Evolutionary conservation across 1,140 invertebrate species (phyloP).

Genomic region (Octopus bimaculoides): DNA sequence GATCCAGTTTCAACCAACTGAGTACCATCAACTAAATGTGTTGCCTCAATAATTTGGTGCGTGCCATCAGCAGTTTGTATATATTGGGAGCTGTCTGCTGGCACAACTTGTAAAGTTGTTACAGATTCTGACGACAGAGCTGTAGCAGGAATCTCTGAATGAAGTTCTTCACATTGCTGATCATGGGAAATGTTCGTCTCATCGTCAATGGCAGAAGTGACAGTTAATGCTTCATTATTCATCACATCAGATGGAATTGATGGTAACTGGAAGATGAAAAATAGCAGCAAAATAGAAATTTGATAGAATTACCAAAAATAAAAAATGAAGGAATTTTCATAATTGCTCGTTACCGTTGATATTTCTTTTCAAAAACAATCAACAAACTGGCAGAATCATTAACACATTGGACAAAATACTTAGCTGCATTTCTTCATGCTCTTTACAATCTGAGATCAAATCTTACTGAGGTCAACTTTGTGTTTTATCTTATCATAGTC

Average conservation of each 20-base stretch:
- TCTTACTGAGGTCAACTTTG: no score
- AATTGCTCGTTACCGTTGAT: no score
- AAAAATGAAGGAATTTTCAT: no score
- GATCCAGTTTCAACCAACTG: neutral
- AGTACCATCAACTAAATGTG: neutral
- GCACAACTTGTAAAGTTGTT: conserved; percentile 4
- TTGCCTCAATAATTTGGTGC: neutral
- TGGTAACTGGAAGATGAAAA: neutral
- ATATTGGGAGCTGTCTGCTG: neutral
- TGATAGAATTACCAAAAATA: no score
- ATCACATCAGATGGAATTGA: neutral
- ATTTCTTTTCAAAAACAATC: no score
- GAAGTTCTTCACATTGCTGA: neutral
- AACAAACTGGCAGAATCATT: no score
- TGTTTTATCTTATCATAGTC: no score
- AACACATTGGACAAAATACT: no score
- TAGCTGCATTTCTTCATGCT: no score
- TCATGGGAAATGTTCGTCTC: neutral
- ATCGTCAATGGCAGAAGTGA: neutral
- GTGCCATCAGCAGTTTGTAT: neutral
- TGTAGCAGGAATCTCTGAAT: no score
- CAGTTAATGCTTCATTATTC: neutral
- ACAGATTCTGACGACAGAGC: neutral
- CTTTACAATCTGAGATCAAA: no score
- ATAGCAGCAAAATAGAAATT: no score